Evolutionary conservation across 1,140 invertebrate species (phyloP), one percentile per base, ranked within the genome.

Genomic region (Temnothorax nylanderi): DNA sequence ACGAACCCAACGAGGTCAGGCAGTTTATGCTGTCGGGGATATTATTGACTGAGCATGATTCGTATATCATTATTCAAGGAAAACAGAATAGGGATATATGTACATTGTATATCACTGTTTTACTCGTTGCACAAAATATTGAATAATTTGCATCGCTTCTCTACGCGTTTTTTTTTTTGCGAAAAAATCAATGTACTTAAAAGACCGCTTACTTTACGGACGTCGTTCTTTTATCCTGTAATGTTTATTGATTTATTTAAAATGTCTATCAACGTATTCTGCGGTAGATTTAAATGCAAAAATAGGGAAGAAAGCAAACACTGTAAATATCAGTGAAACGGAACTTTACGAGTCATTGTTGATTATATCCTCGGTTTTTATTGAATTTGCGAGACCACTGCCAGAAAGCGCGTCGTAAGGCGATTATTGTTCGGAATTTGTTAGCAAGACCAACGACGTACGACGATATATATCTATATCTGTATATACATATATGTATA

Each of bases 381-480:
- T 86, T 91, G 81, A 93, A 85, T 88, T 92, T 81, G 87, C 62
- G 77, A 87, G 47, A 90, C 78, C 91, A 94, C 93, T 93, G 93
- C 93, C 93, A 92, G 88, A 91, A 88, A 89, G 84, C 85, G 92
- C 88, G 72, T 92, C 89, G 69, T 86, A 85, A 89, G 65, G 71
- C 87, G 87, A 65, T 90, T 87, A 78, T 74, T 86, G 41, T 86
- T 71, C 44, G 75, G 26, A 88, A 90, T 88, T 80, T 80, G 67
- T 87, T 85, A 67, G 77, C 34, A 47, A 72, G 54, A 51, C 60
- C 69, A 47, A 51, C 16, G 11, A 54, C 16, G n/a, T 54, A 0
- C 37, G 8, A 44, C 8, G 1, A 11, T 47, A 10, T 47, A 10
- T 47, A 13, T 47, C 3, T 13, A 41, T 41, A 41, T 41, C 37